These are phyloP conservation scores for Wiebesia pumilae DNA, from an alignment of 1,140 invertebrate genomes.

Conservation along the genomic window DNA sequence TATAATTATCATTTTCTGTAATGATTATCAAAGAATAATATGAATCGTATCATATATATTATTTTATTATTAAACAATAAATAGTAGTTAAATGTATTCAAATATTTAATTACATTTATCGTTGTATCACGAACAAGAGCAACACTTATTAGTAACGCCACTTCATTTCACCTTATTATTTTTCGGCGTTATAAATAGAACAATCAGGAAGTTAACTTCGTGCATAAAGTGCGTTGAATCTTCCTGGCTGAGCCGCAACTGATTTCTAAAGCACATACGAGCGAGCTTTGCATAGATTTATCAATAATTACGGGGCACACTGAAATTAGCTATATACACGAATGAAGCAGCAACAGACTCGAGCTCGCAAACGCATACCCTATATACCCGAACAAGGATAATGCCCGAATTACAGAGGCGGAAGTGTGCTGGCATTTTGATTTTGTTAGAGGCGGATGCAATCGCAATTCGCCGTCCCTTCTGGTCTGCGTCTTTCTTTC, in stretches of 20 bases:
- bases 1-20: background rate
- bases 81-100: too few relatives aligned
- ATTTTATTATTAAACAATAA: too few relatives aligned
- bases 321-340: constrained; percentile 18
- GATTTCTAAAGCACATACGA: constrained; percentile 40
- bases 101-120: background rate
- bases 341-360: background rate
- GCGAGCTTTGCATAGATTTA: constrained; percentile 47
- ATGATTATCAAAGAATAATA: too few relatives aligned
- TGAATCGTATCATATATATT: too few relatives aligned
- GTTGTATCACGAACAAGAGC: background rate
- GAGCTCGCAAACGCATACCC: background rate
- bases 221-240: constrained; percentile 10
- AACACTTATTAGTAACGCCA: background rate
- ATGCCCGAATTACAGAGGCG: constrained; percentile 45
- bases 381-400: constrained; percentile 25
- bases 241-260: constrained; percentile 8
- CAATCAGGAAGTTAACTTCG: constrained; percentile 9
- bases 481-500: background rate
- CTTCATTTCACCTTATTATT: background rate
- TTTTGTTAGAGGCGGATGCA: constrained; percentile 18
- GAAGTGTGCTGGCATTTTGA: constrained; percentile 33
- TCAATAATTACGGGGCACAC: constrained; percentile 45
- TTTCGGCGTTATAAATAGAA: constrained; percentile 20
- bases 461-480: constrained; percentile 4